Conservation (phyloP, 2,797 vertebrate species). For the Chaetodon trifasciatus region DNA sequence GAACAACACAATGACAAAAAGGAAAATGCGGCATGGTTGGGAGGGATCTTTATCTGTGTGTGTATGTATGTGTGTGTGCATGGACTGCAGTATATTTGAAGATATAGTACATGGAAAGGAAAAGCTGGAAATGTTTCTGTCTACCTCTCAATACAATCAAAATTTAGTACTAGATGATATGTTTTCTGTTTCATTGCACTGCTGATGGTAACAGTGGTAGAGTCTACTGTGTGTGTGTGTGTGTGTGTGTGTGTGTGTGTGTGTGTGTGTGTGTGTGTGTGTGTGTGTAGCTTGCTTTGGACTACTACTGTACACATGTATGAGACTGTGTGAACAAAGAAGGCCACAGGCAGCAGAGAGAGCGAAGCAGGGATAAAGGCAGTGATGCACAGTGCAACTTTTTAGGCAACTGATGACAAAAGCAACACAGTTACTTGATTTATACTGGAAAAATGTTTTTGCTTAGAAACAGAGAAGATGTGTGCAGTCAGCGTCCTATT, state of each 20-base stretch:
- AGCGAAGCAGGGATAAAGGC: conserved; percentile 13
- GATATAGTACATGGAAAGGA: too few relatives aligned
- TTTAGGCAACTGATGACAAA: background rate
- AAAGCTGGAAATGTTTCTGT: too few relatives aligned
- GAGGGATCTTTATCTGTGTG: background rate
- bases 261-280: conserved; percentile 10
- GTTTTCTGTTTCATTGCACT: background rate
- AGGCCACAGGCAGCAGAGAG: conserved; percentile 15
- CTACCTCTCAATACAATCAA: too few relatives aligned
- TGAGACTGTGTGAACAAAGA: conserved; percentile 17
- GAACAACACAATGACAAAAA: conserved; percentile 69
- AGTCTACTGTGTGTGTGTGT: background rate
- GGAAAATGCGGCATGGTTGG: conserved; percentile 69
- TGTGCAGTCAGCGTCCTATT: background rate
- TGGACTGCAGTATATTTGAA: background rate
- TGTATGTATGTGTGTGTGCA: background rate
- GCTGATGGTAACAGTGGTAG: background rate
- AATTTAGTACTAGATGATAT: background rate
- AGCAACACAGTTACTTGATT: background rate
- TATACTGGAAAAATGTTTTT: background rate
- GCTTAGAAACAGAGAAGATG: background rate
- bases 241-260: conserved; percentile 14
- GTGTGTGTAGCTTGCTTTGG: background rate
- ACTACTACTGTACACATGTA: background rate
- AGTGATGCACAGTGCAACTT: conserved; percentile 43